Evolutionary conservation across 2,797 vertebrate species (phyloP).

Genomic region (Chanos chanos): DNA sequence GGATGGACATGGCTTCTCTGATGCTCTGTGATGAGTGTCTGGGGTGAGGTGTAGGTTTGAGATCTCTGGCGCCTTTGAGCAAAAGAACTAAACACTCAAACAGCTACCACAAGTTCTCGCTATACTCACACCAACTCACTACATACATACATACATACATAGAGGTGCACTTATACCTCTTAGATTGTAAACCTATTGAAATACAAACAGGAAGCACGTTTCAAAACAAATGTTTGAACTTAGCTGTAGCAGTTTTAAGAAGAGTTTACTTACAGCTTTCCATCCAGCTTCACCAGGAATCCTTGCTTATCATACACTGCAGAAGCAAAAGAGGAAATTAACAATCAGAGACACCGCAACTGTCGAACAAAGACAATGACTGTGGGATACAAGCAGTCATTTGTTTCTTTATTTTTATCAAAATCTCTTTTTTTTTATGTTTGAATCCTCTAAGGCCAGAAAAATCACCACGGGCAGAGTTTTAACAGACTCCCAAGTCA

Average conservation of each 20-base stretch:
- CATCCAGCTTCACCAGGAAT: conserved; percentile 83
- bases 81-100: conserved; percentile 36
- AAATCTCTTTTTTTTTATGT: no score
- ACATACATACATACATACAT: no score
- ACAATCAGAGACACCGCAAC: background rate
- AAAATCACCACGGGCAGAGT: no score
- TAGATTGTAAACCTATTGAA: no score
- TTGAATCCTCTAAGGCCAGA: no score
- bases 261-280: conserved; percentile 79
- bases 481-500: no score
- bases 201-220: no score
- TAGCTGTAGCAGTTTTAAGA: background rate
- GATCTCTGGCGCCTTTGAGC: conserved; percentile 12
- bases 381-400: background rate
- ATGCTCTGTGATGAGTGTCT: conserved; percentile 31
- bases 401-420: no score
- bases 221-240: no score
- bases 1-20: conserved; percentile 48
- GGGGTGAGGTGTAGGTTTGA: conserved; percentile 20
- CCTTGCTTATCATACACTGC: conserved; percentile 86
- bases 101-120: conserved; percentile 36
- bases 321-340: conserved; percentile 20
- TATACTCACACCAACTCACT: conserved; percentile 30
- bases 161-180: no score
- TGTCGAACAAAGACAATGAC: background rate